Conservation (phyloP, 1,140 invertebrate genomes). For the Cotesia typhae region DNA sequence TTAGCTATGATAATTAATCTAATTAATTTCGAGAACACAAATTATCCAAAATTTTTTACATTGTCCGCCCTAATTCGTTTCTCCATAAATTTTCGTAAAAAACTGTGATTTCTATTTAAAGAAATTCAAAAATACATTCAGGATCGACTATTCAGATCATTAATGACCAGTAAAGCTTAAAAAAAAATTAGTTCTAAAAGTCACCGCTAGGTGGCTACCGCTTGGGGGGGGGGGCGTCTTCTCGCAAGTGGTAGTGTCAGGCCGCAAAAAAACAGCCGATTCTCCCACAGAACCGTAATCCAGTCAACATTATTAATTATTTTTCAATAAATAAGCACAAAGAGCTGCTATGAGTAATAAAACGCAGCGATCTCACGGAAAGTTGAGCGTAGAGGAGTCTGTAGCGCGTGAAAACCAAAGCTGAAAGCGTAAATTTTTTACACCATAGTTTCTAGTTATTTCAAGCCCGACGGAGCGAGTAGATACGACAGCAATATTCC, state of each 20-base stretch:
- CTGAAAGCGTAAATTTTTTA: slow-evolving; percentile 11
- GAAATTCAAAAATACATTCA: too few relatives aligned
- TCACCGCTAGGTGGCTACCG: too few relatives aligned
- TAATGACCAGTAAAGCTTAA: neutral
- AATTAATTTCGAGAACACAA: neutral
- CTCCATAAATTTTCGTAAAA: too few relatives aligned
- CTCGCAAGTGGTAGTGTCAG: too few relatives aligned
- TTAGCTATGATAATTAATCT: neutral
- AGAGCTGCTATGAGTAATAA: neutral
- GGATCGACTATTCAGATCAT: too few relatives aligned
- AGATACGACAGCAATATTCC: slow-evolving; percentile 1
- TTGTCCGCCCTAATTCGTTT: too few relatives aligned
- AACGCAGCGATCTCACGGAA: slow-evolving; percentile 11
- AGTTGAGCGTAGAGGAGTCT: neutral
- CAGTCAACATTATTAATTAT: neutral
- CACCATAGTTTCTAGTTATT: slow-evolving; percentile 13
- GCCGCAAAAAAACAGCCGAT: neutral
- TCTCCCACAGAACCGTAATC: too few relatives aligned
- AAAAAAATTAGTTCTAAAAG: neutral
- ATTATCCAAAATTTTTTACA: too few relatives aligned
- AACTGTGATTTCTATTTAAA: too few relatives aligned
- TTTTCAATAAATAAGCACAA: slow-evolving; percentile 3
- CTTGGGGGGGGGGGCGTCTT: too few relatives aligned
- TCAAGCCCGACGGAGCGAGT: slow-evolving; percentile 18
- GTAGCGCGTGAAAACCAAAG: slow-evolving; percentile 21